These are phyloP conservation scores for Synaphobranchus kaupii DNA, from an alignment of 2,797 vertebrate genomes.

Conservation along the genomic window DNA sequence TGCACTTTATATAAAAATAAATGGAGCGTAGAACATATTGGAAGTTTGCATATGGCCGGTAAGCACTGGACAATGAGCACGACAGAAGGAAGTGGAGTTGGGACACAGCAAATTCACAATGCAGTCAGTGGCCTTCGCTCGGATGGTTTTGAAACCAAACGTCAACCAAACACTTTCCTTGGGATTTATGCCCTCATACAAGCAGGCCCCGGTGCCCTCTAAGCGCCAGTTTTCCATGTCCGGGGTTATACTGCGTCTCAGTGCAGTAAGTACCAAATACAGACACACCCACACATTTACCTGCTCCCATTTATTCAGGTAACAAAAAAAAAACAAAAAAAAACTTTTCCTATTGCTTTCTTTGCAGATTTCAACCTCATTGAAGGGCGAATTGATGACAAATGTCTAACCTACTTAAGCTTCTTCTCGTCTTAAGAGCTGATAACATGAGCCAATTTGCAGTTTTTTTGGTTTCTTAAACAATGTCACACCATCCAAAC, in stretches of 20 bases:
- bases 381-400: not conserved
- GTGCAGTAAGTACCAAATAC: not conserved
- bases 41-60: not conserved
- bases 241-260: not conserved
- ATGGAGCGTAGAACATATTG: not conserved
- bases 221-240: not conserved
- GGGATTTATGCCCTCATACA: not conserved
- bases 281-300: not conserved
- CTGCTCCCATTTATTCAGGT: not conserved
- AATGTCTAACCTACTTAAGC: not conserved
- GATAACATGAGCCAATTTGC: not conserved
- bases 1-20: not conserved
- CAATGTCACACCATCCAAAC: not conserved
- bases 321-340: not conserved
- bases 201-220: not conserved
- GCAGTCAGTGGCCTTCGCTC: not conserved
- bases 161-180: not conserved
- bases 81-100: not conserved
- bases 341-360: not conserved
- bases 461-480: not conserved
- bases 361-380: not conserved
- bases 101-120: not conserved
- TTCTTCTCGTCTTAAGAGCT: not conserved
- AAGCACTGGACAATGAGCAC: not conserved
- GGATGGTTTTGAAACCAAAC: not conserved